Evolutionary conservation across 2,797 vertebrate genomes (phyloP), one percentile per base, ranked within the genome.

Genomic region (Harpagifer antarcticus): DNA sequence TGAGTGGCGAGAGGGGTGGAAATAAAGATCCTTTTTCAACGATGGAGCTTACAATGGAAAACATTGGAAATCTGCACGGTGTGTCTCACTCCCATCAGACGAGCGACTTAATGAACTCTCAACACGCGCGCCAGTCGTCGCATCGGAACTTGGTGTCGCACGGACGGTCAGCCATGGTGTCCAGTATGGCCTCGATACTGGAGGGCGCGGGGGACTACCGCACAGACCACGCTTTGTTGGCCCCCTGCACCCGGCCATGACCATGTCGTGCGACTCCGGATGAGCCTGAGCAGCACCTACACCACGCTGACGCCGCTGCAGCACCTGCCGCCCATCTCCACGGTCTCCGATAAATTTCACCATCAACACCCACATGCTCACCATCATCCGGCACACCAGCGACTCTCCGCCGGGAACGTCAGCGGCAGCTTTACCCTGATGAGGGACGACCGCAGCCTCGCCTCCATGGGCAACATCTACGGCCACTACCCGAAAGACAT

Each of bases 11-110:
- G 87, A 91, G 92, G 90, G 91, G 89, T 89, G 92, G 93, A 93
- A 90, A 91, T 90, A 91, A 91, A 94, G 88, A 94, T 92, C 87
- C 75, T 91, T 90, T 20, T 42, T 84, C 90, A 93, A 92, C 94
- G 91, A 98, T 98, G 97, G 97, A 99, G 96, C 96, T 99, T 92
- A 96, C 96, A 93, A 96, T 99, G 96, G 97, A 99, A 92, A 97
- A 96, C 94, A 96, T 98, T 92, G 97, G 96, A 90, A 97, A 96
- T 92, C 94, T 98, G 86, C 96, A 97, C 94, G 95, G 96, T 60
- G 95, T 97, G 77, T 92, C 96, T 88, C 97, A 98, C 92, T 95
- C 96, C 72, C 97, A 97, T 82, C 97, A 96, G 87, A 94, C 96
- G 53, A 94, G 95, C 59, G 96, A 96, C 90, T 94, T 98, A 92